Evolutionary conservation across 2,888 invertebrate species (phyloP).

Genomic region (Ephialtes manifestator): DNA sequence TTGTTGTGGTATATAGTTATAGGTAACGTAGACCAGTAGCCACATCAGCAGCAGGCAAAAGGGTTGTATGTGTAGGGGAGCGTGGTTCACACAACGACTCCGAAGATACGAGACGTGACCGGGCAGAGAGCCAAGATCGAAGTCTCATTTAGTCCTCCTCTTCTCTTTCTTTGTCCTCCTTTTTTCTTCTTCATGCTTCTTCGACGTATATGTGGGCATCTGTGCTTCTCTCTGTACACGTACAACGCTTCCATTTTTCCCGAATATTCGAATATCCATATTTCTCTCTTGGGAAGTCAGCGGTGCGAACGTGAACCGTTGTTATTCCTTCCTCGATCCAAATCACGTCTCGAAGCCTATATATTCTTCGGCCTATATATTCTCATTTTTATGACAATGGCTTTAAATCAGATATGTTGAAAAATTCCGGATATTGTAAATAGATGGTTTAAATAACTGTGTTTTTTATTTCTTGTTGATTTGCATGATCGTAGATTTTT

Average conservation of each 20-base stretch:
- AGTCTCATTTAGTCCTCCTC: slow-evolving; percentile 65
- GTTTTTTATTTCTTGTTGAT: slow-evolving; percentile 8
- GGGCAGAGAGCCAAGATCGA: slow-evolving; percentile 69
- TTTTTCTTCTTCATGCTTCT: slow-evolving; percentile 23
- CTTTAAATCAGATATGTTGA: neutral
- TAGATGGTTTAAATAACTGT: neutral
- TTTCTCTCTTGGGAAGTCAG: slow-evolving; percentile 46
- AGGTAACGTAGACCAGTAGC: slow-evolving; percentile 19
- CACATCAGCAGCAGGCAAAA: slow-evolving; percentile 26
- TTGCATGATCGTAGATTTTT: neutral
- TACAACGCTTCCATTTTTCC: slow-evolving; percentile 50
- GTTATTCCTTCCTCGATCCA: slow-evolving; percentile 60
- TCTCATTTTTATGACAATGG: slow-evolving; percentile 37
- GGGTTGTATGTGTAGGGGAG: slow-evolving; percentile 46
- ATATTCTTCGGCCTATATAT: slow-evolving; percentile 35
- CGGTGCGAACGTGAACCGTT: slow-evolving; percentile 51
- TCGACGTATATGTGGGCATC: slow-evolving; percentile 17
- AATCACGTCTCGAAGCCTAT: slow-evolving; percentile 59
- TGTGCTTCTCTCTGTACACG: neutral
- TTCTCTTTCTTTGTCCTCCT: slow-evolving; percentile 35
- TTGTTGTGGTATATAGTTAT: slow-evolving; percentile 39
- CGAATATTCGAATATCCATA: slow-evolving; percentile 66
- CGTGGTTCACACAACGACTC: slow-evolving; percentile 27
- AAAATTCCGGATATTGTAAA: neutral
- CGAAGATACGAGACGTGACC: slow-evolving; percentile 69